Evolutionary conservation across 2,888 invertebrate genomes (phyloP).

Genomic region (Lagria hirta): DNA sequence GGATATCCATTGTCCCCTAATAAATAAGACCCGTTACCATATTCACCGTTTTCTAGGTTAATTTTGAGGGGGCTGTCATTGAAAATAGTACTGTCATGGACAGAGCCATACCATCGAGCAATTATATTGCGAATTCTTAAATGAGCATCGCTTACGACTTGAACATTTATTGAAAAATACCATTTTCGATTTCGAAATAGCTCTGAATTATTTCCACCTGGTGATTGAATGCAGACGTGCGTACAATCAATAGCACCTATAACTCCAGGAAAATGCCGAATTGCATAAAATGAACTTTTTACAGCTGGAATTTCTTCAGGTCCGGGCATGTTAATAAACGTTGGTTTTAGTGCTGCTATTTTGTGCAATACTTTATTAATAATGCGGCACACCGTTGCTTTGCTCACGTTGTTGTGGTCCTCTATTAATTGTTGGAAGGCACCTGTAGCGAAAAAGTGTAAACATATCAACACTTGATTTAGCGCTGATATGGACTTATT

Average conservation of each 20-base stretch:
- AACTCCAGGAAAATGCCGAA: conserved; percentile 7
- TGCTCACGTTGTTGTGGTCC: conserved; percentile 5
- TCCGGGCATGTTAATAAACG: conserved; percentile 13
- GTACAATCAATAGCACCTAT: conserved; percentile 17
- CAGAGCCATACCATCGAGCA: conserved; percentile 17
- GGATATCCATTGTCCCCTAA: conserved; percentile 26
- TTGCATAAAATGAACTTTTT: conserved; percentile 1
- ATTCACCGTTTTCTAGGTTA: conserved; percentile 6
- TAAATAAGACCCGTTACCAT: conserved; percentile 1
- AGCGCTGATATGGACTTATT: conserved; percentile 9
- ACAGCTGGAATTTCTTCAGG: conserved; percentile 3
- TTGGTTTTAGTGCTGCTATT: conserved; percentile 4
- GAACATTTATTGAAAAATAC: conserved; percentile 15
- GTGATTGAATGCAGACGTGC: conserved; percentile 17
- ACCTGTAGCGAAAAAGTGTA: conserved; percentile 18
- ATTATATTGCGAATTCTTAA: conserved; percentile 10
- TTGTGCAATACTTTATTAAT: conserved; percentile 9
- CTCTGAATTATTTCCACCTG: conserved; percentile 13
- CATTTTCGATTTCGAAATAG: conserved; percentile 15
- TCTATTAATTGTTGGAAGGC: conserved; percentile 8
- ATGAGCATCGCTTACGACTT: conserved; percentile 8
- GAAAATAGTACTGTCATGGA: conserved; percentile 19
- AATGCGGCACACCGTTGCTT: conserved; percentile 6
- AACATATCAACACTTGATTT: conserved; percentile 9
- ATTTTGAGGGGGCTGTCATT: conserved; percentile 6